Evolutionary conservation across 1,140 invertebrate species (phyloP).

Genomic region (Phymastichus coffea): DNA sequence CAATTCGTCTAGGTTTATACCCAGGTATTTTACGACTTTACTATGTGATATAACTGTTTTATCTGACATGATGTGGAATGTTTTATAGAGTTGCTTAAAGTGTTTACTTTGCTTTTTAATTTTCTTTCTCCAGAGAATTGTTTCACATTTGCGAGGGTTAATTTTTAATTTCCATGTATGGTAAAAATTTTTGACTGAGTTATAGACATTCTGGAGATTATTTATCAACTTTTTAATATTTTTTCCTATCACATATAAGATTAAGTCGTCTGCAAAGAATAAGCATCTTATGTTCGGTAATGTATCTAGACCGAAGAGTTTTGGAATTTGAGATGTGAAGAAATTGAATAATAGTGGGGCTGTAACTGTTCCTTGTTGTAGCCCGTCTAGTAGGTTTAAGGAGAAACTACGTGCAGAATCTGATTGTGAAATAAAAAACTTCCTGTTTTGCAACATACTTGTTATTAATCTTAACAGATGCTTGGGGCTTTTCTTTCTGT

Average conservation of each 20-base stretch:
- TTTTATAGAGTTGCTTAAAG: constrained; percentile 10
- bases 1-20: constrained; percentile 27
- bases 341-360: constrained; percentile 27
- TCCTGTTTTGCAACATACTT: neutral
- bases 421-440: too few relatives aligned
- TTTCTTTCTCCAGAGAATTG: constrained; percentile 16
- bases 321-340: neutral
- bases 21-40: constrained; percentile 31
- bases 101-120: neutral
- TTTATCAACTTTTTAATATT: neutral
- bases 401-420: too few relatives aligned
- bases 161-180: constrained; percentile 12
- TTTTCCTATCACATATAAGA: constrained; percentile 17
- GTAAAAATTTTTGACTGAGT: constrained; percentile 16
- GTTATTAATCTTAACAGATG: neutral
- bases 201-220: neutral
- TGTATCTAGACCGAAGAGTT: neutral
- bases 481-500: neutral
- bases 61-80: neutral
- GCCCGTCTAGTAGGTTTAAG: neutral
- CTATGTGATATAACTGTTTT: constrained; percentile 18
- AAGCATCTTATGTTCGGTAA: neutral
- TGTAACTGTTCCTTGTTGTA: constrained; percentile 24
- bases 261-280: constrained; percentile 29
- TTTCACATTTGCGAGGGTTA: constrained; percentile 18